A percentile compares a stretch with the other conserved stretches of the same genome.
These are phyloP conservation scores for Mus spretus DNA, from an alignment of 2,797 vertebrate genomes.

Conservation along the genomic window DNA sequence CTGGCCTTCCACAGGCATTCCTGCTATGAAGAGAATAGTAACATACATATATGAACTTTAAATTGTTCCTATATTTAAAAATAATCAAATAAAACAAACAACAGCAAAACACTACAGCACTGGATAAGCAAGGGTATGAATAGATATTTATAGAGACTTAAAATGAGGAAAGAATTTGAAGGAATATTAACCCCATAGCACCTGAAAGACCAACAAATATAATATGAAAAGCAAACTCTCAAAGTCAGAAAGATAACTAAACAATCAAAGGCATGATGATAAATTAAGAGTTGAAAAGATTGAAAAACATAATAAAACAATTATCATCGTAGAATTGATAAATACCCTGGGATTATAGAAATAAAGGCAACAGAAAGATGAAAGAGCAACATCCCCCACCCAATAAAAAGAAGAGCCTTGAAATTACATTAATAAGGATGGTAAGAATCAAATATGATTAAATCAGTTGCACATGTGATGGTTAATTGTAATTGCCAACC, in stretches of 20 bases:
- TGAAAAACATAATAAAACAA: constrained; percentile 3
- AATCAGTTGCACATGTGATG: neutral
- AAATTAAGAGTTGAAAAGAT: constrained; percentile 2
- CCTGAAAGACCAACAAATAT: neutral
- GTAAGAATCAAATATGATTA: neutral
- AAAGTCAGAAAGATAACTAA: constrained; percentile 6
- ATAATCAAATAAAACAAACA: neutral
- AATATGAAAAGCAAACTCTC: neutral
- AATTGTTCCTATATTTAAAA: neutral
- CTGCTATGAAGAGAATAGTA: neutral
- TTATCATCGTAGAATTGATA: neutral
- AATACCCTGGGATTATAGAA: neutral
- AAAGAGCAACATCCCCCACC: neutral
- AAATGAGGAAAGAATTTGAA: neutral
- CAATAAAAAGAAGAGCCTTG: neutral
- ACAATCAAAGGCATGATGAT: neutral
- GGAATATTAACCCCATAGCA: neutral
- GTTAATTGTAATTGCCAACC: neutral
- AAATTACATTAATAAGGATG: neutral
- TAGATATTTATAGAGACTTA: neutral
- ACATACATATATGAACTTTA: neutral
- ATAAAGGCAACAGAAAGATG: neutral
- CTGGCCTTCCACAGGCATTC: neutral
- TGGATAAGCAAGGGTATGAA: neutral
- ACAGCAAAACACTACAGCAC: neutral